Conservation (phyloP, 2,113 vertebrate species). For the Carettochelys insculpta region DNA sequence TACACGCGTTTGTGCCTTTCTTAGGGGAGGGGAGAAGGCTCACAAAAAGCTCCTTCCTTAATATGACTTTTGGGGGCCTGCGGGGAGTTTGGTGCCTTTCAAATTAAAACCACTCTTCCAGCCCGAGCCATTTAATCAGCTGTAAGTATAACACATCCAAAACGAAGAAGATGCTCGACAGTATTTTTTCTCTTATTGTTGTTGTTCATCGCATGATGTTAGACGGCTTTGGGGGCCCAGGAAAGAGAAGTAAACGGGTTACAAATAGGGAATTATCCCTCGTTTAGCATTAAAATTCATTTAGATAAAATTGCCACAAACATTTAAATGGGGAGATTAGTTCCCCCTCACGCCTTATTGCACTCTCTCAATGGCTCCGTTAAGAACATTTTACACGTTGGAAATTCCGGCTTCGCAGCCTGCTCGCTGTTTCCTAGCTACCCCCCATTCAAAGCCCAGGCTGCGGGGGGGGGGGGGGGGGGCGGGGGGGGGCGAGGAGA, state of each 20-base stretch:
- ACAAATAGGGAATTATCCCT: conserved; percentile 91
- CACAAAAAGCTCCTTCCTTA: conserved; percentile 20
- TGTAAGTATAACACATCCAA: conserved; percentile 82
- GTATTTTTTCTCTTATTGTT: conserved; percentile 82
- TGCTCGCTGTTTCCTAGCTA: conserved; percentile 85
- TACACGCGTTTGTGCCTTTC: conserved; percentile 47
- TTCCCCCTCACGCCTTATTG: conserved; percentile 98
- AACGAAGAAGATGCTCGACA: conserved; percentile 78
- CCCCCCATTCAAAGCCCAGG: conserved; percentile 77
- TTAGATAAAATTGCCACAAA: conserved; percentile 97
- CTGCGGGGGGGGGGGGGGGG: neutral
- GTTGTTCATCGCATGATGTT: conserved; percentile 80
- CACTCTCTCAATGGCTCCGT: conserved; percentile 90
- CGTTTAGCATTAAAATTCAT: conserved; percentile 98
- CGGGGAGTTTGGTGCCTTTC: neutral
- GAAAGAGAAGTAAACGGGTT: conserved; percentile 87
- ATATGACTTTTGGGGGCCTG: neutral
- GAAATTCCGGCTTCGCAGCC: conserved; percentile 84
- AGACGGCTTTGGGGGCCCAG: conserved; percentile 80
- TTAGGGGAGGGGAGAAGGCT: neutral
- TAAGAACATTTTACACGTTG: conserved; percentile 88
- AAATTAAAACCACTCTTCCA: conserved; percentile 47
- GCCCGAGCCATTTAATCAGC: conserved; percentile 76
- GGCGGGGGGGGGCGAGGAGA: too few species aligned
- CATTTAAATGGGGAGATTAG: conserved; percentile 96